Base-by-base conservation (phyloP, 2,888 invertebrate species). In the Drosophila neoperkinsi region DNA sequence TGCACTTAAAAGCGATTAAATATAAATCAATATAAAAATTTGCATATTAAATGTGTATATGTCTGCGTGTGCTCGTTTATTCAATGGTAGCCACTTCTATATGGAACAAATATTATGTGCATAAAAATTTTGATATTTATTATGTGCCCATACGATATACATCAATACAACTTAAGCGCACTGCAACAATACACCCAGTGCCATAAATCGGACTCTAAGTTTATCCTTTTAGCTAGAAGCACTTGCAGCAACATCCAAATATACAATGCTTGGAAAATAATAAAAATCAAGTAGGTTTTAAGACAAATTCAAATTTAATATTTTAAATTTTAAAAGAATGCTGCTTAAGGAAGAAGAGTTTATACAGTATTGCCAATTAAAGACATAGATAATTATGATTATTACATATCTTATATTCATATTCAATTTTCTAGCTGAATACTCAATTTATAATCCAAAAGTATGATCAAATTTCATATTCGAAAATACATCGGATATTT, bases 1-100 rank as follows among this genome's bases (percentile, higher is more conserved):
- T 72, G 81, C 89, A 79, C 90, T 90, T 88, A 84, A 84, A 88
- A 84, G 77, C 89, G 88, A 88, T 88, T 90, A 88, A 88, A 88
- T 88, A 89, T 88, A 90, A 88, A 90, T 86, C 89, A 90, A 84
- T 86, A 88, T 77, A 80, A 73, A 80, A 80, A 86, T 86, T 90
- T 86, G 85, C 85, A 86, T 86, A 85, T 75, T 74, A 67, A 84
- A 77, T 85, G 50, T 43, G 55, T 36, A 28, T 59, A 9, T 46
- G 33, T 64, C 28, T 55, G 55, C n/a, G 50, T 63, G 52, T 68
- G 71, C 51, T 58, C 65, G 59, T 61, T 65, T 63, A 76, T 69
- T 56, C 71, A 79, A 76, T 68, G 67, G 61, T 69, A 80, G 63
- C 38, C 72, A 66, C 65, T 66, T 80, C 72, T 63, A 66, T 63